A percentile compares a stretch with the other conserved stretches of the same genome.
phyloP scores from a whole-genome alignment of 2,888 invertebrate species.

The Doris montereyensis region DNA sequence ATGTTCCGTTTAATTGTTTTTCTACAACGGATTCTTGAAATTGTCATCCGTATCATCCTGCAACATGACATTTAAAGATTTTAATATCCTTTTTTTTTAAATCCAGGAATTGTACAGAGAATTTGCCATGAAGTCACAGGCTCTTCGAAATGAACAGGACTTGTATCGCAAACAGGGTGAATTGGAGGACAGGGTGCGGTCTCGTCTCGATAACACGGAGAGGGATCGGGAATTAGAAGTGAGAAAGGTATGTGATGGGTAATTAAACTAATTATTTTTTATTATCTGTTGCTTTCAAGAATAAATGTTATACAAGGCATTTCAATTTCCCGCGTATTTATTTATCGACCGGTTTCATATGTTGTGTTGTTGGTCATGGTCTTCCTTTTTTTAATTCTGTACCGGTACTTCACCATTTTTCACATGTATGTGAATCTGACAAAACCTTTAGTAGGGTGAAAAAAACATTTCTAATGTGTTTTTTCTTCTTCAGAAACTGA shows the following conservation, averaged over 20 bases:
- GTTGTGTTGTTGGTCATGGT: too few relatives aligned
- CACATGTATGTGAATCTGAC: too few relatives aligned
- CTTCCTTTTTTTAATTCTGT: too few relatives aligned
- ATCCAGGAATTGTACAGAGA: constrained; percentile 65
- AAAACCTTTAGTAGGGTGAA: too few relatives aligned
- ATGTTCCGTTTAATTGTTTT: too few relatives aligned
- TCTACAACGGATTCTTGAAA: not conserved
- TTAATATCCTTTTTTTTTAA: too few relatives aligned
- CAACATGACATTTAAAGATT: not conserved
- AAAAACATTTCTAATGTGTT: too few relatives aligned
- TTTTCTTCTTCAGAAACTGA: too few relatives aligned
- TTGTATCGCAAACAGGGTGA: constrained; percentile 63
- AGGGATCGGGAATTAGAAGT: constrained; percentile 59
- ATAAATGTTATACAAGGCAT: not conserved
- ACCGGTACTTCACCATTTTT: too few relatives aligned
- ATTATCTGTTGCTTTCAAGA: not conserved
- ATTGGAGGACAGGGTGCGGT: constrained; percentile 60
- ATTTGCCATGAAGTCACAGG: constrained; percentile 57
- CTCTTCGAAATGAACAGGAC: constrained; percentile 62
- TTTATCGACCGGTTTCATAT: too few relatives aligned
- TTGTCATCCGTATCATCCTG: not conserved
- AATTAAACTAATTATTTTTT: too few relatives aligned
- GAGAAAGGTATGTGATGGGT: constrained; percentile 52
- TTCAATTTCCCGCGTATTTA: too few relatives aligned
- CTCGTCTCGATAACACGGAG: constrained; percentile 57